A percentile compares a stretch with the other conserved stretches of the same genome.
These are phyloP conservation scores for Zingel zingel DNA, from an alignment of 2,113 vertebrate species.

Conservation along the genomic window DNA sequence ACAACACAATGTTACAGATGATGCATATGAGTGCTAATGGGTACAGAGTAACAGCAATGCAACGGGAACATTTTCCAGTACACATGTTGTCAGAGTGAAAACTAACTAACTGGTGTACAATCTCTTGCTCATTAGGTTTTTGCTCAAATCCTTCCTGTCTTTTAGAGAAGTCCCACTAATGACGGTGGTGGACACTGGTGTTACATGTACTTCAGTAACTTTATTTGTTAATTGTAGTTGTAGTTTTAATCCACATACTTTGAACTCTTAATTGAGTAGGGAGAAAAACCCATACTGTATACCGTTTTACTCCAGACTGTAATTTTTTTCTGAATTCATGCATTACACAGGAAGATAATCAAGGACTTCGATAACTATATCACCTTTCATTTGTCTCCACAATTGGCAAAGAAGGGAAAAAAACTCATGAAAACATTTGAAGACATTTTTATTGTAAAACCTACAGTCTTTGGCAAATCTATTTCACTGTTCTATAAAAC, in stretches of 20 bases:
- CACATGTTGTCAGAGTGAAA: slow-evolving; percentile 75
- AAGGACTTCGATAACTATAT: background rate
- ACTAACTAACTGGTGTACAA: background rate
- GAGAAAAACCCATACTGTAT: background rate
- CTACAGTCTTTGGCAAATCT: background rate
- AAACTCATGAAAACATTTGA: background rate
- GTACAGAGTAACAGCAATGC: slow-evolving; percentile 78
- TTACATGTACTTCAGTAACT: background rate
- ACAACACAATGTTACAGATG: slow-evolving; percentile 82
- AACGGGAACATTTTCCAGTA: slow-evolving; percentile 80
- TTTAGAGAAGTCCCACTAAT: background rate
- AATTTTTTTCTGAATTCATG: background rate
- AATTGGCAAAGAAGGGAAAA: background rate
- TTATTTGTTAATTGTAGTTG: background rate
- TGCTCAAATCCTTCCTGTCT: slow-evolving; percentile 42
- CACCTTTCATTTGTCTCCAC: background rate
- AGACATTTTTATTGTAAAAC: background rate
- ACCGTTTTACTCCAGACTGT: background rate
- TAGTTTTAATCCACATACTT: background rate
- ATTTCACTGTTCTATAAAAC: background rate
- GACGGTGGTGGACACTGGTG: background rate
- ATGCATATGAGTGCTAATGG: slow-evolving; percentile 79
- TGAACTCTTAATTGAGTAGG: background rate
- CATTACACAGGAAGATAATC: background rate
- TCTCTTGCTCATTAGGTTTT: accelerated